Base-by-base conservation (phyloP, 2,888 invertebrate genomes). In the Hemicrepidius hirtus region DNA sequence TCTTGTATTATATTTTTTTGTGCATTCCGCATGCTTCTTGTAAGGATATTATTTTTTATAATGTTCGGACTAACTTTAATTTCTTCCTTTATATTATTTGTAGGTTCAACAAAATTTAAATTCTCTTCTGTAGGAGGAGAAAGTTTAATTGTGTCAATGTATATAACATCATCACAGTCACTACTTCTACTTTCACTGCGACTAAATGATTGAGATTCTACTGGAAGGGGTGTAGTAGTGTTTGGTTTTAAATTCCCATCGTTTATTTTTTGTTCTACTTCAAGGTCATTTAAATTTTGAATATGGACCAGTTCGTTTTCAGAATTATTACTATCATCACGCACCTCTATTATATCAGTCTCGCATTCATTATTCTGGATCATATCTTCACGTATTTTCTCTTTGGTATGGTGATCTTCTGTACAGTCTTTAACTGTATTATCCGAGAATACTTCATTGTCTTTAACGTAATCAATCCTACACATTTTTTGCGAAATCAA, bases 401-500 rank as follows among this genome's bases (percentile, higher is more conserved):
- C 13, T 16, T 41, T n/a, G 16, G 5, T 41, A 41, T 41, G 13
- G 1, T 16, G 7, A 9, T 4, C 16, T 9, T 2, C 20, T 46
- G 3, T 18, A 46, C 3, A 13, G 7, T 46, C 18, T 9, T 46
- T 20, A 10, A 6, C 46, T 9, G 13, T 46, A 18, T 46, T 40
- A 4, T 13, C 40, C 1, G 13, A 13, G 13, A 0, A 40, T 13
- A 3, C 13, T 40, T 40, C 40, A 13, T 40, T 13, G 4, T 40
- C 40, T 46, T 63, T 63, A 63, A 49, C 9, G 7, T 63, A 63
- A 46, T 63, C 63, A 49, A 24, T 9, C 32, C 63, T 24, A 12
- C 28, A 63, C 57, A 68, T 49, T 68, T 37, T 68, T 1, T 67
- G 46, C 21, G 55, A 62, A 40, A 68, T n/a, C n/a, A 50, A 40